Conservation (phyloP, 2,797 vertebrate species). For the Malurus leucopterus region DNA sequence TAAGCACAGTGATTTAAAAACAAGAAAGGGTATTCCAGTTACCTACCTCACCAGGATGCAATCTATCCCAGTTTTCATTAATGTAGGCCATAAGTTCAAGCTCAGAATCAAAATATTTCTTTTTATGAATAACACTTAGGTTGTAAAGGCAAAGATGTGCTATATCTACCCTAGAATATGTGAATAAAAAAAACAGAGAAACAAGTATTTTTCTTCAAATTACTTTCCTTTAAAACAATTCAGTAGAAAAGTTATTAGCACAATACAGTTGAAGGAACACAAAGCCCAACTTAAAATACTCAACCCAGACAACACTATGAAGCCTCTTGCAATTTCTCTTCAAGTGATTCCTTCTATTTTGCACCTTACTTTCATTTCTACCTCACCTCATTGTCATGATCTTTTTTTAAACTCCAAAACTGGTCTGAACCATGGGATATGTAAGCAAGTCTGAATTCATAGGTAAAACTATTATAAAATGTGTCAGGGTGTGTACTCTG, state of each 20-base stretch:
- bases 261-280: not conserved
- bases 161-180: constrained; percentile 88
- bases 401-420: not conserved
- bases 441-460: not conserved
- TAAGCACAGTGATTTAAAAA: not conserved
- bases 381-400: not conserved
- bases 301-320: not conserved
- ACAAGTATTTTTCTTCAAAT: not conserved
- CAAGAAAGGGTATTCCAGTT: not conserved
- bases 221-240: not conserved
- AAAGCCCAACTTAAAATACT: not conserved
- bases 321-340: not conserved
- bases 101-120: constrained; percentile 98
- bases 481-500: not conserved
- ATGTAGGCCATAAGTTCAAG: constrained; percentile 95
- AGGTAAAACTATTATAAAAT: not conserved
- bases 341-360: not conserved
- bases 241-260: not conserved
- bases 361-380: not conserved
- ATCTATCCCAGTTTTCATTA: constrained; percentile 94
- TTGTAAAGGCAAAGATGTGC: constrained; percentile 97
- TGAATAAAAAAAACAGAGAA: constrained; percentile 31
- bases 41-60: constrained; percentile 91
- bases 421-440: not conserved
- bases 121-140: constrained; percentile 97